phyloP scores from a whole-genome alignment of 2,797 vertebrate species.

The Microhierax caerulescens region DNA sequence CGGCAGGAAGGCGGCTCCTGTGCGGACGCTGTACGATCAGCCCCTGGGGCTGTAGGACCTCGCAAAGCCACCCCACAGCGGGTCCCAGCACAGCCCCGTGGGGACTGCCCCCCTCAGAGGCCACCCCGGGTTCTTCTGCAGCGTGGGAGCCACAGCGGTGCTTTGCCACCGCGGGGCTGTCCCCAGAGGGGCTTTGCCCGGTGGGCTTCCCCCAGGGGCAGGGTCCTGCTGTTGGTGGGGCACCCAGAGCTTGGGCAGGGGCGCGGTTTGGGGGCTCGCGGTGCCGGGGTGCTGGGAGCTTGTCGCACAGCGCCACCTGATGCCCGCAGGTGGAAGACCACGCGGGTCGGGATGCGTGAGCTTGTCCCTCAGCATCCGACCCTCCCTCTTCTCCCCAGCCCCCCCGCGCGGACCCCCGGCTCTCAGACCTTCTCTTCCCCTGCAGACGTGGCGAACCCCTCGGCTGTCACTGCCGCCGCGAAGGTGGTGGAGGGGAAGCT shows the following conservation, averaged over 20 bases:
- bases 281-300: neutral
- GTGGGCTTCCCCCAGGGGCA: neutral
- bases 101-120: fast-evolving
- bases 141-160: neutral
- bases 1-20: neutral
- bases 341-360: fast-evolving
- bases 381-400: too few relatives aligned
- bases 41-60: neutral
- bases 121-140: neutral
- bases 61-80: neutral
- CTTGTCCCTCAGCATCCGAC: neutral
- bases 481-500: conserved; percentile 40
- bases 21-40: fast-evolving
- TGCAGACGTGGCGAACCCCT: conserved; percentile 34
- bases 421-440: neutral
- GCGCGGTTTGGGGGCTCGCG: neutral
- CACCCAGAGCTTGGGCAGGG: fast-evolving
- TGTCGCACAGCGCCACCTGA: conserved; percentile 43
- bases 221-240: neutral
- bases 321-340: neutral
- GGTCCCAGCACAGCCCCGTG: neutral
- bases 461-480: neutral
- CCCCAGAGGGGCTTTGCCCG: neutral
- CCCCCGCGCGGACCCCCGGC: too few relatives aligned
- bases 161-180: neutral